Conservation (phyloP, 2,797 vertebrate genomes). For the Catostomus latipinnis region DNA sequence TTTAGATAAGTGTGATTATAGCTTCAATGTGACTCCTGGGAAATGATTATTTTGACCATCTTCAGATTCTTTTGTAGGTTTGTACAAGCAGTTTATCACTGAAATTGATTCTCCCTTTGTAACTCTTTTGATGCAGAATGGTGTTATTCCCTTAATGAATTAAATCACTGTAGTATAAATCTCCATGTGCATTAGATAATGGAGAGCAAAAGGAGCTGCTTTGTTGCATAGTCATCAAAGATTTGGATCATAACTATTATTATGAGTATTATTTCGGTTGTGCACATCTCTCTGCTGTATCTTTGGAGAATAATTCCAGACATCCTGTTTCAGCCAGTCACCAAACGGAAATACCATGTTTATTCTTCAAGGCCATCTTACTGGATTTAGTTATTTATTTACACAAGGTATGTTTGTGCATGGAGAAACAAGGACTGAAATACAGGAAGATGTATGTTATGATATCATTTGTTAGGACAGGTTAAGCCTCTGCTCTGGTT, state of each 20-base stretch:
- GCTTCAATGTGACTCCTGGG: not conserved
- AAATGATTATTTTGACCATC: not conserved
- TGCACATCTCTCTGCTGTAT: too few species aligned
- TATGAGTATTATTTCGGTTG: too few species aligned
- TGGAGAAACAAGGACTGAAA: not conserved
- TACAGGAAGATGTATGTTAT: not conserved
- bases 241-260: too few species aligned
- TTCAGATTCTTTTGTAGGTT: not conserved
- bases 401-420: not conserved
- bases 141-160: not conserved
- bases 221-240: not conserved
- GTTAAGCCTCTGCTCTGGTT: not conserved
- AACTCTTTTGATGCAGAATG: not conserved
- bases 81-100: not conserved
- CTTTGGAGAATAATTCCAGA: not conserved
- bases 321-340: conserved; percentile 44
- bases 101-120: not conserved
- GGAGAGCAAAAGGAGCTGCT: not conserved
- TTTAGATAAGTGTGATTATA: not conserved
- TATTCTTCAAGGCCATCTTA: not conserved
- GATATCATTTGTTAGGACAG: not conserved
- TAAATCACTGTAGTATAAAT: not conserved
- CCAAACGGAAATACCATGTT: conserved; percentile 24
- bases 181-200: not conserved
- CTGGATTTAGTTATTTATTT: conserved; percentile 10